Conservation (phyloP, 2,888 invertebrate genomes). For the Limnephilus marmoratus region DNA sequence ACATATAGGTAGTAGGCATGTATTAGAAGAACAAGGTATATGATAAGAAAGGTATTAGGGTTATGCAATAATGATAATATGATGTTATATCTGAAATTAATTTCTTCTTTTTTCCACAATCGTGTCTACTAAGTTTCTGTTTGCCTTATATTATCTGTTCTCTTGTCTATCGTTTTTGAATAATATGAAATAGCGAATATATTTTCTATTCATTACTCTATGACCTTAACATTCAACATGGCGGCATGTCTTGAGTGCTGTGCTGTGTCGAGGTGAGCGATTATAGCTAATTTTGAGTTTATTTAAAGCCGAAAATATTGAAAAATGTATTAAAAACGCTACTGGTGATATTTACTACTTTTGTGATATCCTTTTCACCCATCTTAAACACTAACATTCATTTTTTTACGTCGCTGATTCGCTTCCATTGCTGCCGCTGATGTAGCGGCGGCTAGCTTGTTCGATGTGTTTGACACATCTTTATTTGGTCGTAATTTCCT, state of each 20-base stretch:
- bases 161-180: background rate
- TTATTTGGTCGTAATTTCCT: slow-evolving; percentile 11
- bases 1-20: no score
- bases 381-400: background rate
- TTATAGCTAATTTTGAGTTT: slow-evolving; percentile 57
- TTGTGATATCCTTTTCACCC: background rate
- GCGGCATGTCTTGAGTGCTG: slow-evolving; percentile 97
- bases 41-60: no score
- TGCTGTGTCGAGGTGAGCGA: slow-evolving; percentile 95
- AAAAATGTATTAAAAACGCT: slow-evolving; percentile 62
- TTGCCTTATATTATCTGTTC: background rate
- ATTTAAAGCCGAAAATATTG: slow-evolving; percentile 59
- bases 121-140: no score
- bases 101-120: no score
- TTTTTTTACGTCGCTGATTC: slow-evolving; percentile 11
- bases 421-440: slow-evolving; percentile 43
- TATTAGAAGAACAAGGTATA: no score
- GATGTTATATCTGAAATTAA: no score
- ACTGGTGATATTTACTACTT: background rate
- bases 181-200: background rate
- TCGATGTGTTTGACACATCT: slow-evolving; percentile 36
- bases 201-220: slow-evolving; percentile 67
- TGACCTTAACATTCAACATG: slow-evolving; percentile 88
- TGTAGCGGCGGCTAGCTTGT: slow-evolving; percentile 45
- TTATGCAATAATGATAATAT: no score